A percentile compares a stretch with the other conserved stretches of the same genome.
phyloP scores from a whole-genome alignment of 2,113 vertebrate species.

The Cottus gobio region DNA sequence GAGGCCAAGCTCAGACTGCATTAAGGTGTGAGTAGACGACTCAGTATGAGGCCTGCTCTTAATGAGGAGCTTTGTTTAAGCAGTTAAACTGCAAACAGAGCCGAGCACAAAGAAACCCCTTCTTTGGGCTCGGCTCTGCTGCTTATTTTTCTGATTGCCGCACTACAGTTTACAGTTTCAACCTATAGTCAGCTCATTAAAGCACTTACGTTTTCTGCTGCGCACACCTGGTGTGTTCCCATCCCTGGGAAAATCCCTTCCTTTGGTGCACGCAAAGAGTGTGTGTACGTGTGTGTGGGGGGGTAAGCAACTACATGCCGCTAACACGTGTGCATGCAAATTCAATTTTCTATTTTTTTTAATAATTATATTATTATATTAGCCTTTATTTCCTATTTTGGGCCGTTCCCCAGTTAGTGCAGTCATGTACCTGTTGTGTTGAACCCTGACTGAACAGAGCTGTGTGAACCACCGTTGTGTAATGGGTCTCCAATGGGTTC shows the following conservation, averaged over 20 bases:
- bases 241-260: not conserved
- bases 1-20: constrained; percentile 40
- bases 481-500: not conserved
- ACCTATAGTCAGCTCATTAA: constrained; percentile 13
- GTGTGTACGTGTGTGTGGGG: too few relatives aligned
- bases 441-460: too few relatives aligned
- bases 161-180: not conserved
- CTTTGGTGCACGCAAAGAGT: not conserved
- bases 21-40: constrained; percentile 69
- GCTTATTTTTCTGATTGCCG: constrained; percentile 37
- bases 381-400: too few relatives aligned
- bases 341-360: too few relatives aligned
- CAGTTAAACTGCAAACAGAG: constrained; percentile 60
- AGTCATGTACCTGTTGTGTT: too few relatives aligned
- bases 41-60: constrained; percentile 63
- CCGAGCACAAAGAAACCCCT: constrained; percentile 48
- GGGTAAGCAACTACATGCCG: too few relatives aligned
- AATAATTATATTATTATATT: too few relatives aligned
- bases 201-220: not conserved
- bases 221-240: not conserved
- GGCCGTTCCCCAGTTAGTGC: too few relatives aligned
- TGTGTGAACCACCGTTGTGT: not conserved
- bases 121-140: constrained; percentile 35
- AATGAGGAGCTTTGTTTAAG: constrained; percentile 75
- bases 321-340: too few relatives aligned